Evolutionary conservation across 2,797 vertebrate genomes (phyloP).

Genomic region (Dallia pectoralis): DNA sequence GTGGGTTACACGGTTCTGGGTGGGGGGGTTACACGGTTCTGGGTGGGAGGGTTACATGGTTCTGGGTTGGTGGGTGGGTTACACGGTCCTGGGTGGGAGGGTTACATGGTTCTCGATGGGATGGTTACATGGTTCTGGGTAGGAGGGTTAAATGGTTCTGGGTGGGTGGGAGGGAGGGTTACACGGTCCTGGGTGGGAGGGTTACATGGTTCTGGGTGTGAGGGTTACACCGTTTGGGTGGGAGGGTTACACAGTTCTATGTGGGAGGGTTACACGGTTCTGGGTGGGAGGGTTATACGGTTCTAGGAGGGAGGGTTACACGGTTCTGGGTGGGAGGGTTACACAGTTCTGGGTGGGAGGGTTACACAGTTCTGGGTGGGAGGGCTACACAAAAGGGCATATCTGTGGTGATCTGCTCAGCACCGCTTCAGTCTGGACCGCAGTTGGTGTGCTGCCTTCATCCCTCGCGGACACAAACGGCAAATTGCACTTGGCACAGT

Average conservation of each 20-base stretch:
- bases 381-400: neutral
- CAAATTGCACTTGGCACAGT: slow-evolving; percentile 47
- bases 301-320: no score
- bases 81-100: neutral
- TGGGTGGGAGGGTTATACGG: neutral
- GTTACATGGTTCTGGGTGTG: no score
- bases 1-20: neutral
- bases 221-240: neutral
- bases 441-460: slow-evolving; percentile 33
- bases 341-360: no score
- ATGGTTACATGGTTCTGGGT: neutral
- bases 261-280: neutral
- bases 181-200: neutral
- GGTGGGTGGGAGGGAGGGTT: no score
- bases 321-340: neutral
- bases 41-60: neutral
- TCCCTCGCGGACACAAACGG: slow-evolving; percentile 36
- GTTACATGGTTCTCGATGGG: no score
- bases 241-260: neutral
- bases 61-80: no score
- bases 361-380: neutral
- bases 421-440: slow-evolving; percentile 15
- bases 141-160: neutral
- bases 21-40: neutral
- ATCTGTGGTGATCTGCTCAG: slow-evolving; percentile 25